Conservation (phyloP, 2,113 vertebrate species). For the Bambusicola thoracicus region DNA sequence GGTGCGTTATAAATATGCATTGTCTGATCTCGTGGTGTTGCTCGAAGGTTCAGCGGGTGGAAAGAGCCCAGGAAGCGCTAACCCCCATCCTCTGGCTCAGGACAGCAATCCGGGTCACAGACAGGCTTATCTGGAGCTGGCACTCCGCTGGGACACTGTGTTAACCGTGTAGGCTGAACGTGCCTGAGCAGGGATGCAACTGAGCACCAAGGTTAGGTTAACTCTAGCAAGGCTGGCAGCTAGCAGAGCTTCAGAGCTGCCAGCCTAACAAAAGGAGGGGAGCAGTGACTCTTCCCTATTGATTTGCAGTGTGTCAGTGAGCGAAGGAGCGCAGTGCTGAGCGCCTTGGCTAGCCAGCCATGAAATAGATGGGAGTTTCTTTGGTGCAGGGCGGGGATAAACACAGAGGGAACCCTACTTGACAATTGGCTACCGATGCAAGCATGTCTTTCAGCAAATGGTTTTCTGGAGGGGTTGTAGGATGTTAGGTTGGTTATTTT, state of each 20-base stretch:
- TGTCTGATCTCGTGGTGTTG: constrained; percentile 17
- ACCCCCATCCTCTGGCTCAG: background rate
- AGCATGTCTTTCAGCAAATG: background rate
- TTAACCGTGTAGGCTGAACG: background rate
- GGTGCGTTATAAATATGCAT: constrained; percentile 46
- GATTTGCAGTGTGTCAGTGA: background rate
- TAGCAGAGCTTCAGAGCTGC: background rate
- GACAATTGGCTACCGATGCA: background rate
- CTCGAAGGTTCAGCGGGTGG: background rate
- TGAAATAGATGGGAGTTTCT: background rate
- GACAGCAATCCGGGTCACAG: background rate
- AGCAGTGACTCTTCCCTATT: background rate
- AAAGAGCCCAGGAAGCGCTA: background rate
- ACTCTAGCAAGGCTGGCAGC: background rate
- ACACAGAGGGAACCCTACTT: background rate
- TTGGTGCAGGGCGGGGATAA: background rate
- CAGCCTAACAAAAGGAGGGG: background rate
- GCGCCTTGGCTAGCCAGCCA: background rate
- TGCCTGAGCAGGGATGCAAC: background rate
- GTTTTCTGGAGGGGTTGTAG: background rate
- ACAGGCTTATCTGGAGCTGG: background rate
- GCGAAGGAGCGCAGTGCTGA: background rate
- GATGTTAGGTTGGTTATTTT: background rate
- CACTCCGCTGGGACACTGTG: background rate
- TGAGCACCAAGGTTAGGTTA: background rate